Percentiles rank a stretch among this genome's conserved stretches.
These are phyloP conservation scores for Phoxinus phoxinus DNA, from an alignment of 2,113 vertebrate genomes.

Conservation along the genomic window DNA sequence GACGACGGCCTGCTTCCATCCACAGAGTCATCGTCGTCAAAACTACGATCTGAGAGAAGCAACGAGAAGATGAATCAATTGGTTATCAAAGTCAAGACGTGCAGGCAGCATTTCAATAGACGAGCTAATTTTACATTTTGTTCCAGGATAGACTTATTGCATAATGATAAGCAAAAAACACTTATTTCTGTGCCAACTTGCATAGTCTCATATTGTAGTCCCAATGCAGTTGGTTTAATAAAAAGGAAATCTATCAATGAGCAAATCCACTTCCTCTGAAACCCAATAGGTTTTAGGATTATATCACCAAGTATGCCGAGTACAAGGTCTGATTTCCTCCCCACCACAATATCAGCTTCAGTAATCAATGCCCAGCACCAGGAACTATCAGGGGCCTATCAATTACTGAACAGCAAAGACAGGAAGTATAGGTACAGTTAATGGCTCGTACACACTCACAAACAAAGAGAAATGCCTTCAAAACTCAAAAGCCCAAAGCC, in stretches of 20 bases:
- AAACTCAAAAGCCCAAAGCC: slow-evolving; percentile 28
- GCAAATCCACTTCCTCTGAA: not conserved
- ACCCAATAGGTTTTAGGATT: slow-evolving; percentile 27
- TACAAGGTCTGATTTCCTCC: not conserved
- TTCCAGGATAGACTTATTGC: not conserved
- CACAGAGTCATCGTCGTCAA: slow-evolving; percentile 96
- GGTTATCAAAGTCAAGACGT: not conserved
- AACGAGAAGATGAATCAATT: not conserved
- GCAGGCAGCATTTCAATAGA: not conserved
- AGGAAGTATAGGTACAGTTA: slow-evolving; percentile 10
- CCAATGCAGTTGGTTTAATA: not conserved
- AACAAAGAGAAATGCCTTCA: slow-evolving; percentile 37
- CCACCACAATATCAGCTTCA: slow-evolving; percentile 17
- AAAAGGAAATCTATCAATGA: not conserved
- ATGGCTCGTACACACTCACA: not conserved
- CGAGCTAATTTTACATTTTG: not conserved
- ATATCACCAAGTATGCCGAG: not conserved
- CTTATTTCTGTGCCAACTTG: not conserved
- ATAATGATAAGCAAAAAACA: not conserved
- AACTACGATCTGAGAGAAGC: slow-evolving; percentile 89
- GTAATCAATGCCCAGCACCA: slow-evolving; percentile 22
- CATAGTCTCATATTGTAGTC: not conserved
- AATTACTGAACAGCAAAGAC: slow-evolving; percentile 3
- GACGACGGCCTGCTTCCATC: slow-evolving; percentile 92
- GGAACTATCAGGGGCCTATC: slow-evolving; percentile 1